phyloP scores from a whole-genome alignment of 2,797 vertebrate species.

The Peromyscus melanophrys region DNA sequence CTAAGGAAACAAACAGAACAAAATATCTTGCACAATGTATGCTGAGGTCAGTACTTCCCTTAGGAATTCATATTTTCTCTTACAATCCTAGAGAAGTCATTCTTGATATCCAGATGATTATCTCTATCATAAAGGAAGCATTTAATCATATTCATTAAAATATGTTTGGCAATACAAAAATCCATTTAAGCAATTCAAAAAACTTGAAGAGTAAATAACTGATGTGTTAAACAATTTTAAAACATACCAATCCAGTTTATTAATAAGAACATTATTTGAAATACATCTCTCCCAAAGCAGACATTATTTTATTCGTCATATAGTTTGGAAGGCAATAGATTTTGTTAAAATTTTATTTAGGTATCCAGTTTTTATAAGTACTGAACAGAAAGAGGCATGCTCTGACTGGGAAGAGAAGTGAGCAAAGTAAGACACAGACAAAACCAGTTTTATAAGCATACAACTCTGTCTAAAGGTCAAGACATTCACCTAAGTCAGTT shows the following conservation, averaged over 20 bases:
- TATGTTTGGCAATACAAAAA: neutral
- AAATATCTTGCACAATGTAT: neutral
- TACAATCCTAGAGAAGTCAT: neutral
- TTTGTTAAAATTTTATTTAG: neutral
- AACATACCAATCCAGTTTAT: neutral
- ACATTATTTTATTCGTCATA: neutral
- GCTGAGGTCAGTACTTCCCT: neutral
- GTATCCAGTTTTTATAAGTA: neutral
- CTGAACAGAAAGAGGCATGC: neutral
- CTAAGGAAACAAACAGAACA: neutral
- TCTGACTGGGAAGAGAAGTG: neutral
- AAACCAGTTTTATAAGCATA: constrained; percentile 46
- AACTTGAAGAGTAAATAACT: constrained; percentile 23
- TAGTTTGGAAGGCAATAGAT: neutral
- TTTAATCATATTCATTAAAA: constrained; percentile 45
- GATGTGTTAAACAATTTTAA: constrained; percentile 13
- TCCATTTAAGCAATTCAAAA: constrained; percentile 39
- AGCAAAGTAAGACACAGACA: neutral
- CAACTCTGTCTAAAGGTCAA: constrained; percentile 15
- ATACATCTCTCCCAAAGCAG: constrained; percentile 23
- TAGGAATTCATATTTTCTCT: constrained; percentile 4
- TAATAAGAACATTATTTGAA: constrained; percentile 48
- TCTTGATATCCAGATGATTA: constrained; percentile 6
- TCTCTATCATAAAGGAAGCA: neutral
- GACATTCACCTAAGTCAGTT: neutral